Conservation (phyloP, 2,113 vertebrate genomes). For the Himantopus leucocephalus region DNA sequence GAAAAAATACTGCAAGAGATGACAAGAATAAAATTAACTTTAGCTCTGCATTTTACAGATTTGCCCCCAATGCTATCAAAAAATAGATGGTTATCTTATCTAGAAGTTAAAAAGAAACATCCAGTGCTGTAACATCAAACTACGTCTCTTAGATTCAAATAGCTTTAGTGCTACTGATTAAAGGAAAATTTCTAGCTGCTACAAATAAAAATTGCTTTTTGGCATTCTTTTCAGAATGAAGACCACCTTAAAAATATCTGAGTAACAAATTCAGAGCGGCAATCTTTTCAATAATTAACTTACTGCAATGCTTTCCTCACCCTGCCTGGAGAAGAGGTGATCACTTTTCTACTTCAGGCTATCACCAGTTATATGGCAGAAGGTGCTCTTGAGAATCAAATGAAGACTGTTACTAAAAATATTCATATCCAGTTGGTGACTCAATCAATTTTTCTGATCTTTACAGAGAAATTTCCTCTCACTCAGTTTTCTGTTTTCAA, state of each 20-base stretch:
- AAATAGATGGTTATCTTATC: background rate
- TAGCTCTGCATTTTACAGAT: background rate
- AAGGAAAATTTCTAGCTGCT: background rate
- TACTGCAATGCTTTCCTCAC: background rate
- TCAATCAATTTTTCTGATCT: background rate
- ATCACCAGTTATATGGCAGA: background rate
- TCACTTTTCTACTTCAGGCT: background rate
- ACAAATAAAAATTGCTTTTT: background rate
- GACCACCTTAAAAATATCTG: background rate
- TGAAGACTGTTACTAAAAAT: background rate
- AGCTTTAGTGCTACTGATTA: background rate
- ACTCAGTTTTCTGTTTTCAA: background rate
- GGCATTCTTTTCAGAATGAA: background rate
- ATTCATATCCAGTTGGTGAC: background rate
- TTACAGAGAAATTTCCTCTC: background rate
- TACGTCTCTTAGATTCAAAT: background rate
- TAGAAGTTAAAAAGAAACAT: background rate
- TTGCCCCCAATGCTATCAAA: background rate
- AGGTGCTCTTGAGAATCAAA: background rate
- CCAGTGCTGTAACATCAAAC: background rate
- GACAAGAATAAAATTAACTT: background rate
- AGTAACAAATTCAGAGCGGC: background rate
- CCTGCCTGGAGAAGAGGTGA: background rate
- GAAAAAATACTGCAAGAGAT: background rate
- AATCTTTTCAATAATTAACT: background rate